Evolutionary conservation across 2,797 vertebrate genomes (phyloP).

Genomic region (Chelonia mydas): DNA sequence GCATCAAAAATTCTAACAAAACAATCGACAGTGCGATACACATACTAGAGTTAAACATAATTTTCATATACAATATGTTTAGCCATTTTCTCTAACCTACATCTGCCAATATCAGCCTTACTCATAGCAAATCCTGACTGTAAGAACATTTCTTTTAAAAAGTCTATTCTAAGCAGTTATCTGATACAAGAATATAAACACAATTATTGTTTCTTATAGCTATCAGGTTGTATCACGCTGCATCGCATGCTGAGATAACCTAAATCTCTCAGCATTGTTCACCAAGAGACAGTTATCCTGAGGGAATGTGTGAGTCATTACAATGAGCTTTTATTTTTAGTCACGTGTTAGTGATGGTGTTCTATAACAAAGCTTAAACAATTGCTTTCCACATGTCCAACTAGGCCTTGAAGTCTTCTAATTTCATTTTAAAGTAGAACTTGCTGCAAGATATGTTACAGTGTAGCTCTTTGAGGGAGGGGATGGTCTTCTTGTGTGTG

Average conservation of each 20-base stretch:
- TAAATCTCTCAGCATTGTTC: background rate
- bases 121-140: background rate
- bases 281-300: background rate
- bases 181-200: background rate
- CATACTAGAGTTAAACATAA: background rate
- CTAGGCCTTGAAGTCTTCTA: background rate
- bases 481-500: background rate
- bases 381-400: background rate
- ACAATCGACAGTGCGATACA: background rate
- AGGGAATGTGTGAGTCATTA: rapidly evolving
- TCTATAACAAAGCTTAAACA: background rate
- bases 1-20: background rate
- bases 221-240: background rate
- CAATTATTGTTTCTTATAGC: background rate
- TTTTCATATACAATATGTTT: rapidly evolving
- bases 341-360: rapidly evolving
- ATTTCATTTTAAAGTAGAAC: background rate
- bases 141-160: background rate
- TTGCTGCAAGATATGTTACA: background rate
- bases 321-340: background rate
- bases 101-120: background rate
- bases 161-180: background rate
- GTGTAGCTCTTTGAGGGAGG: background rate
- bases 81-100: background rate
- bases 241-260: background rate